A percentile compares a stretch with the other conserved stretches of the same genome.
These are phyloP conservation scores for Isurus oxyrinchus DNA, from an alignment of 2,113 vertebrate genomes.

Conservation along the genomic window DNA sequence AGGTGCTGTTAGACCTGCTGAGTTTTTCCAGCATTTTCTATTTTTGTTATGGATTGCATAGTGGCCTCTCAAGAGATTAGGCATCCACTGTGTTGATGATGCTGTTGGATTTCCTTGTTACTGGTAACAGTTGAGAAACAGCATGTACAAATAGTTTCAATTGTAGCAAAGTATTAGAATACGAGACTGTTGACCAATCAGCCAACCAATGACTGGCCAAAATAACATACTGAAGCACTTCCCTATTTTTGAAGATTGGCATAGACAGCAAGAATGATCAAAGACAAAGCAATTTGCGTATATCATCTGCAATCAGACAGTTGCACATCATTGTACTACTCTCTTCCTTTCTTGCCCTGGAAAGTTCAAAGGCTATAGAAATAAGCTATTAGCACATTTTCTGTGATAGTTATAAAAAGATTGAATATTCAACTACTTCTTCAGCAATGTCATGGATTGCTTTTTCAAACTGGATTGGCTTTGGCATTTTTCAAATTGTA, in stretches of 20 bases:
- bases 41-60: not conserved
- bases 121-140: not conserved
- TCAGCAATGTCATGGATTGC: constrained; percentile 46
- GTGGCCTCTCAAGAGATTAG: not conserved
- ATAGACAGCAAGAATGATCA: constrained; percentile 48
- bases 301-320: constrained; percentile 50
- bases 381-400: constrained; percentile 50
- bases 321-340: constrained; percentile 46
- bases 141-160: not conserved
- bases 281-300: constrained; percentile 51
- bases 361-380: constrained; percentile 47
- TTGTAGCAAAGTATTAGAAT: not conserved
- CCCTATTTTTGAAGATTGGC: constrained; percentile 18
- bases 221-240: not conserved
- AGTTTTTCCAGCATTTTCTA: no score
- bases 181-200: not conserved
- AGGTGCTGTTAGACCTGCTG: no score
- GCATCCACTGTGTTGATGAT: constrained; percentile 4
- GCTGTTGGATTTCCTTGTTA: not conserved
- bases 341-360: constrained; percentile 43
- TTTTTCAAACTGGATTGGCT: constrained; percentile 53
- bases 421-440: constrained; percentile 51
- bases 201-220: not conserved
- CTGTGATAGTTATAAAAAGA: constrained; percentile 47
- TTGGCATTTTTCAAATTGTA: constrained; percentile 61